Percentiles rank a stretch among this genome's conserved stretches.
Conservation (phyloP, 2,888 invertebrate genomes). For the Papilio demoleus region DNA sequence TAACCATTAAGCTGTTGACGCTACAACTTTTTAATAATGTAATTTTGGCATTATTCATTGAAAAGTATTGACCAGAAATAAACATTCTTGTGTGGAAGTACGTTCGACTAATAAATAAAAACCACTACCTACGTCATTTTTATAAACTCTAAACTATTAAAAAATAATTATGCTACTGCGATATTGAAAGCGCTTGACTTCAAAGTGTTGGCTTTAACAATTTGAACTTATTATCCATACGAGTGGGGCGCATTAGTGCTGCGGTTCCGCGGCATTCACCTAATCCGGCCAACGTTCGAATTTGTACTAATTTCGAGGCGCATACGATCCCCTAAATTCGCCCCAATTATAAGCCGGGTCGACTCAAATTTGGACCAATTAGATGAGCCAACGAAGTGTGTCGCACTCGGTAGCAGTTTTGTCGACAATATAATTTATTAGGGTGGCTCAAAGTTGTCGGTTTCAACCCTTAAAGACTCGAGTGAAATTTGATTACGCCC, state of each 20-base stretch:
- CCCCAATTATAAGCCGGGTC: conserved; percentile 80
- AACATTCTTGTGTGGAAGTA: neutral
- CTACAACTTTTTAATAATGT: no score
- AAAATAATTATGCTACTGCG: conserved; percentile 49
- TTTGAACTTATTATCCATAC: conserved; percentile 74
- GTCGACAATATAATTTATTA: conserved; percentile 83
- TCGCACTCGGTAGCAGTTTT: conserved; percentile 82
- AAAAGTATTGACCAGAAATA: neutral
- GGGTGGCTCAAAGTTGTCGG: conserved; percentile 79
- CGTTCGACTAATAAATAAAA: neutral
- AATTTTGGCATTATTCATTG: neutral
- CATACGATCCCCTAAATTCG: conserved; percentile 68
- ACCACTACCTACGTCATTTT: neutral
- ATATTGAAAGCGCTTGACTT: conserved; percentile 9
- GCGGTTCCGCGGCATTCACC: conserved; percentile 60
- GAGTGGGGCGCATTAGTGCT: conserved; percentile 71
- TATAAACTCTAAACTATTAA: neutral
- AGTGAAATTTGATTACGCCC: conserved; percentile 81
- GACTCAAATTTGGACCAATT: conserved; percentile 81
- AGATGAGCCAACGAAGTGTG: conserved; percentile 83
- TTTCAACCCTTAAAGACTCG: conserved; percentile 81
- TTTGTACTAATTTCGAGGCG: conserved; percentile 75
- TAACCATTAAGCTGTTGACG: no score
- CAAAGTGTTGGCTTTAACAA: conserved; percentile 64
- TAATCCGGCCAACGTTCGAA: conserved; percentile 73